A percentile compares a stretch with the other conserved stretches of the same genome.
Conservation (phyloP, 2,888 invertebrate species). For the Folsomia manolachei region DNA sequence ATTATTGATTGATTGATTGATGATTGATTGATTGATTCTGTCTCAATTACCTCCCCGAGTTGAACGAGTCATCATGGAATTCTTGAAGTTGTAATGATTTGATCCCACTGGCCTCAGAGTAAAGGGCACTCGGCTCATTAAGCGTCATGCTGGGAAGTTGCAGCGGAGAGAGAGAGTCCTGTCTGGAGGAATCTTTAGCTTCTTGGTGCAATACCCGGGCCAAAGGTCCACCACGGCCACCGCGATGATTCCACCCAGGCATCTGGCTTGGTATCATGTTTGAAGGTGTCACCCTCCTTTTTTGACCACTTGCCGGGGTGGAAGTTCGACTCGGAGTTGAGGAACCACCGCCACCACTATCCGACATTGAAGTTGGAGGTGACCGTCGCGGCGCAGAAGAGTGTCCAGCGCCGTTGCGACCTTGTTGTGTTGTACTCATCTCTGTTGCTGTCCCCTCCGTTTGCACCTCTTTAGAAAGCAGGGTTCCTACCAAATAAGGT, state of each 20-base stretch:
- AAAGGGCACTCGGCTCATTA: slow-evolving; percentile 33
- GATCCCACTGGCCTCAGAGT: slow-evolving; percentile 35
- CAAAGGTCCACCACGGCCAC: no score
- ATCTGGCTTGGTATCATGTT: neutral
- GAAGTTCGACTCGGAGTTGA: neutral
- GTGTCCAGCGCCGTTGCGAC: no score
- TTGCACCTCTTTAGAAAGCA: slow-evolving; percentile 24
- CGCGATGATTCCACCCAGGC: neutral
- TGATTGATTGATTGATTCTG: neutral
- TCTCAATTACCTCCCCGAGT: slow-evolving; percentile 5
- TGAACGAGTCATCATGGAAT: slow-evolving; percentile 34
- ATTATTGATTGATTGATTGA: no score
- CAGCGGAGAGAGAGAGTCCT: neutral
- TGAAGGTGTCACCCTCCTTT: neutral
- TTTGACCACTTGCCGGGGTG: neutral
- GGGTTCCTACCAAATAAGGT: slow-evolving; percentile 5
- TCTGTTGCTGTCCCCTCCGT: slow-evolving; percentile 18
- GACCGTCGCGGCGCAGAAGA: no score
- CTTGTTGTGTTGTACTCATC: neutral
- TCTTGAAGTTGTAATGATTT: slow-evolving; percentile 37
- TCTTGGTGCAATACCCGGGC: no score
- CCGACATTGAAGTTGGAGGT: no score
- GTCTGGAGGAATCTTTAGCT: no score
- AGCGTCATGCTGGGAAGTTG: neutral
- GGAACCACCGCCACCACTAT: no score